These are phyloP conservation scores for Pemphigus obesinymphae DNA, from an alignment of 1,140 invertebrate genomes.

Conservation along the genomic window DNA sequence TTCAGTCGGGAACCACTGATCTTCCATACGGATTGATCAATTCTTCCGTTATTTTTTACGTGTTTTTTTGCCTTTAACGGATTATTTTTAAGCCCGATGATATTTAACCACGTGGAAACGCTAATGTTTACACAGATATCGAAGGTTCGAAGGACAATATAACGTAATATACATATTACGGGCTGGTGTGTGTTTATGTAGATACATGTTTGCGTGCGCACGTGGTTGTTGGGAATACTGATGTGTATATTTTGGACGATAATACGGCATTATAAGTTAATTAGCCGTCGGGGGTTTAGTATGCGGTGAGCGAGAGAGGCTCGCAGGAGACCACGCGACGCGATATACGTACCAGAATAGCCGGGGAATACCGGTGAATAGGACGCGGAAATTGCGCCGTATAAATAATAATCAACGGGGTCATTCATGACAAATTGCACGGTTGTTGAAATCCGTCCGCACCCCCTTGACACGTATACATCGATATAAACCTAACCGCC, in stretches of 20 bases:
- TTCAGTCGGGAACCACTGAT: neutral
- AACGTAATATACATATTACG: neutral
- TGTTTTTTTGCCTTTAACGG: too few relatives aligned
- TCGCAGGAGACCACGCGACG: too few relatives aligned
- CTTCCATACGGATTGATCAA: too few relatives aligned
- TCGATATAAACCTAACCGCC: neutral
- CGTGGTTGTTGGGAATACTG: conserved; percentile 1
- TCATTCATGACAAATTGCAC: conserved; percentile 18
- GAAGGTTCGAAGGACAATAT: too few relatives aligned
- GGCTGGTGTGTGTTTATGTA: neutral
- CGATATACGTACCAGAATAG: neutral
- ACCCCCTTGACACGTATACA: neutral
- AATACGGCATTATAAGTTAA: conserved; percentile 31
- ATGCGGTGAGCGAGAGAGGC: conserved; percentile 1
- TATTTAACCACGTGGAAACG: neutral
- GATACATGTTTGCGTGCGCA: neutral
- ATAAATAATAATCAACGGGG: conserved; percentile 13
- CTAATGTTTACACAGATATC: conserved; percentile 1
- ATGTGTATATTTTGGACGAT: conserved; percentile 31
- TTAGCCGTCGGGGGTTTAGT: conserved; percentile 21
- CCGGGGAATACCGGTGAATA: neutral
- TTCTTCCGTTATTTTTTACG: too few relatives aligned
- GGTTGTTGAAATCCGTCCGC: neutral
- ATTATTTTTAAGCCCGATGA: too few relatives aligned
- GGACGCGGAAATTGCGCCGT: conserved; percentile 12